Evolutionary conservation across 2,797 vertebrate species (phyloP), one percentile per base, ranked within the genome.

Genomic region (Pangasius djambal): DNA sequence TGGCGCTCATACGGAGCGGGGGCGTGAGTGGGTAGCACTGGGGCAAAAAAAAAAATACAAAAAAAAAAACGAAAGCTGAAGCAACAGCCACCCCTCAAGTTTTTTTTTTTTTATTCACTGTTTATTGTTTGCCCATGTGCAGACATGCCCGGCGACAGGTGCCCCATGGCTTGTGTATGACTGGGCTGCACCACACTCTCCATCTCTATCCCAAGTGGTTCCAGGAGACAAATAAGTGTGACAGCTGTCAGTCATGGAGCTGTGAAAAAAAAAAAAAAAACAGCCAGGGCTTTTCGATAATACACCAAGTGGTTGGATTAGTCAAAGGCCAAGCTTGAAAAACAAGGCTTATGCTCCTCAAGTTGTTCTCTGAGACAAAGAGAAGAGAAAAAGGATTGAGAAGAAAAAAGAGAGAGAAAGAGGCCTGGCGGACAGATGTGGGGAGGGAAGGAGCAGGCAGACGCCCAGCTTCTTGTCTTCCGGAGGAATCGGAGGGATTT

Each of bases 61-160:
- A 92, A 91, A 92, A 96, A 93, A 92, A 96, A 93, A 94, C 94
- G 91, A 92, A 93, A 94, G 95, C 96, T 94, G 93, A 94, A 95
- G 92, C 93, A 93, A 92, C 92, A 96, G 94, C 96, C 93, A 91
- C 90, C 93, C 92, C 92, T 92, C 93, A 90, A 92, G 94, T 93
- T 93, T 93, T 67, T 93, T 93, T 93, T 67, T 67, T 87, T 83
- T 86, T 82, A 94, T 94, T 95, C 92, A 95, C 94, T 97, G 96
- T 97, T 97, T 96, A 96, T 95, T 95, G 93, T 95, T 96, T 96
- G 94, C 93, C 94, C 92, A 91, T 94, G 91, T 90, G 90, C 82
- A 93, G 95, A 93, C 93, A 95, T 95, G 90, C 94, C 93, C 91
- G 94, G 95, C 93, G 91, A 92, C 91, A 90, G 93, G 93, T 87